Conservation (phyloP, 2,113 vertebrate genomes). For the Trematocara stigmaticum region DNA sequence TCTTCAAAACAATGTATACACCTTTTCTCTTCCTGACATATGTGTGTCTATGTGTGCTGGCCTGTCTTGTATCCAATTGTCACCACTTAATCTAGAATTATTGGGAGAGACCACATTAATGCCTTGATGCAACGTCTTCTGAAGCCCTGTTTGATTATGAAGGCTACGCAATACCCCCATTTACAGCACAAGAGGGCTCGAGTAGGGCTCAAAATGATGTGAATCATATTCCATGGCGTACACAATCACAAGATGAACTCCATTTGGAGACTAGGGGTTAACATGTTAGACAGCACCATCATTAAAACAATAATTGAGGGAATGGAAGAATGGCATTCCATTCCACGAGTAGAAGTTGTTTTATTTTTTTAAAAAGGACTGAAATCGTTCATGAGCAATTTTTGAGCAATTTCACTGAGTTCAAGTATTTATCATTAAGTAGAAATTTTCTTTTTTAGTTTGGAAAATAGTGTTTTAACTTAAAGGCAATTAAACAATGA, state of each 20-base stretch:
- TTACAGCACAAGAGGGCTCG: background rate
- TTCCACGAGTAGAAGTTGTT: background rate
- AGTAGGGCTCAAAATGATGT: background rate
- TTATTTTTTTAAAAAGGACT: rapidly evolving
- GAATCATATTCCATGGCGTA: background rate
- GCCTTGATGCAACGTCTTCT: background rate
- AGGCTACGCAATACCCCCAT: background rate
- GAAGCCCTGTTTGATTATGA: background rate
- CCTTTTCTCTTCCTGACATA: background rate
- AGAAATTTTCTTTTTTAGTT: background rate
- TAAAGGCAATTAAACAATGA: background rate
- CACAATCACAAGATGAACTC: background rate
- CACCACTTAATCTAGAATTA: background rate
- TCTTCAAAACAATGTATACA: background rate
- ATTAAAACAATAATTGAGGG: background rate
- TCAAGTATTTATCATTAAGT: background rate
- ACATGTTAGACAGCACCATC: background rate
- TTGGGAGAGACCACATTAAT: background rate
- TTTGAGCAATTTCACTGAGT: background rate
- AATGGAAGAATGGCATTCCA: background rate
- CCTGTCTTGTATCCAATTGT: background rate
- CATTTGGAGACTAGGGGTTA: background rate
- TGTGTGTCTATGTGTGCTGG: background rate
- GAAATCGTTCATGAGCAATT: background rate
- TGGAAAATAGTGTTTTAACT: background rate